Base-by-base conservation (phyloP, 2,113 vertebrate species). In the Mohoua ochrocephala region DNA sequence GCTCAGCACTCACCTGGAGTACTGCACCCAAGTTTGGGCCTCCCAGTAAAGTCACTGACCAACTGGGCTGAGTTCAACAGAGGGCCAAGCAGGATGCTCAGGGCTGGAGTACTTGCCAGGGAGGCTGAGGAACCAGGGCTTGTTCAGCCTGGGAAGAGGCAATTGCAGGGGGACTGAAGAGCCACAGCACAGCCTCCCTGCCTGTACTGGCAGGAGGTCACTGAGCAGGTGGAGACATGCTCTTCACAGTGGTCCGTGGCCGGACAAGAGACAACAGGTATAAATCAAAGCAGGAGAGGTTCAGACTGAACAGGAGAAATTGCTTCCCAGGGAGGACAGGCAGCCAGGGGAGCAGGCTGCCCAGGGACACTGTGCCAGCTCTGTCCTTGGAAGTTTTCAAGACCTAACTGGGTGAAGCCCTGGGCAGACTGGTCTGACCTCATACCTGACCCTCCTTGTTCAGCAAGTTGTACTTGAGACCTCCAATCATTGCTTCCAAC, bases 191-290 rank as follows among this genome's bases (percentile, higher is more conserved):
- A 47, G 27, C 41, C n/a, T 39, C 39, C 37, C 31, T 24, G 27
- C 8, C 42, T 18, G 3, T 23, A 4, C 11, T 5, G 7, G 6
- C 11, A 33, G 31, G 31, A 13, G 8, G 8, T 24, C 42, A 33
- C 70, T 31, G 23, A 7, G 44, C 20, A 81, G 37, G 20, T 9
- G 37, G 50, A 67, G 13, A 30, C 7, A 1, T 1, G 6, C 6
- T n/a, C 17, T 42, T 78, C 24, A 50, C 15, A 47, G 42, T 6
- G 16, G 6, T 15, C 21, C 1, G 0, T 50, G 12, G 22, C 30
- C 70, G 30, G 20, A 16, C 17, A 9, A 39, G 31, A 68, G 9
- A 19, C 37, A 49, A 20, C 10, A 63, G 20, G 17, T 24, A 4
- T 3, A 37, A 59, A 3, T 8, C 20, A 49, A 59, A 91, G 13